A percentile compares a stretch with the other conserved stretches of the same genome.
Evolutionary conservation across 2,797 vertebrate genomes (phyloP).

Genomic region (Chaenodraco wilsoni): DNA sequence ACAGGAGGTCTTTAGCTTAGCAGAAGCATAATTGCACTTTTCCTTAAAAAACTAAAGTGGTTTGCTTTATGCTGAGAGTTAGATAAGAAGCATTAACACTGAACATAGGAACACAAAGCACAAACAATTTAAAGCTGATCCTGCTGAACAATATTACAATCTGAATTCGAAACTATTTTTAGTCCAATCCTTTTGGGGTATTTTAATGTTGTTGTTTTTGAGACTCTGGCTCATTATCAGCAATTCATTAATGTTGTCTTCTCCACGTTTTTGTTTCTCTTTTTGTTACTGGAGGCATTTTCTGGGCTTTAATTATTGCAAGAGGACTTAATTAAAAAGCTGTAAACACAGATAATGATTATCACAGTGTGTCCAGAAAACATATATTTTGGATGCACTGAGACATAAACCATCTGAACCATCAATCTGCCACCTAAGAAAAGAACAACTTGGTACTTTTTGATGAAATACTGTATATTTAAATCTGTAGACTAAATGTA

Average conservation of each 20-base stretch:
- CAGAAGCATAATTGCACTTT: too few relatives aligned
- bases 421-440: background rate
- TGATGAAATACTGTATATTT: too few relatives aligned
- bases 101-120: background rate
- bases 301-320: slow-evolving; percentile 35
- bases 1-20: too few relatives aligned
- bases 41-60: too few relatives aligned
- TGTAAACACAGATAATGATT: slow-evolving; percentile 30
- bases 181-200: background rate
- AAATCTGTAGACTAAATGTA: background rate
- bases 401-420: background rate
- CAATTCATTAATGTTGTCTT: slow-evolving; percentile 23
- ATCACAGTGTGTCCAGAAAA: slow-evolving; percentile 23
- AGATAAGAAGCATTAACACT: background rate
- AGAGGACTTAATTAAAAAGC: slow-evolving; percentile 38
- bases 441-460: background rate
- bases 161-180: background rate
- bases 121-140: background rate
- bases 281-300: slow-evolving; percentile 32
- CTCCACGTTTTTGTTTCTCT: slow-evolving; percentile 20
- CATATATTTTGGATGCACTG: background rate
- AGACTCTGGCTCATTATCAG: slow-evolving; percentile 28
- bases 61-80: too few relatives aligned
- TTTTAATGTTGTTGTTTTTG: slow-evolving; percentile 1
- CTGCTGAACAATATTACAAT: background rate